Evolutionary conservation across 2,797 vertebrate genomes (phyloP), one percentile per base, ranked within the genome.

Genomic region (Cryptoblepharus egeriae): DNA sequence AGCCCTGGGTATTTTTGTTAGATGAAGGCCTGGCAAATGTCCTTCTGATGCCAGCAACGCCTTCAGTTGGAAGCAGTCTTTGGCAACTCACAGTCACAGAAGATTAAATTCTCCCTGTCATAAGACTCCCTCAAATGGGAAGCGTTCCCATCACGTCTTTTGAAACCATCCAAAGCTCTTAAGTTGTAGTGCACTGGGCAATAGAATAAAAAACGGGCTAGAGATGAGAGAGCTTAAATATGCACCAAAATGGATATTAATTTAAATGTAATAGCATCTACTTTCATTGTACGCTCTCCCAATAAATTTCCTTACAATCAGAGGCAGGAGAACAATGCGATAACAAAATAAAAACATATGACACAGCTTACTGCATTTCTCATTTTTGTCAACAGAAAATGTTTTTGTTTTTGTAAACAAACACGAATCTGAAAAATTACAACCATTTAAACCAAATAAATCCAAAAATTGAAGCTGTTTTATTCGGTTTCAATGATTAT

Each of bases 1-100:
- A 85, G 75, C 81, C 88, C 83, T 81, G 90, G 91, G 93, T 92
- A 92, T 91, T 91, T 78, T 68, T 57, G 86, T 80, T 89, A 91
- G 83, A 45, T 1, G 79, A 79, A 89, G 88, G 86, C 88, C 72
- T 75, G 88, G 86, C 75, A 82, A 91, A 85, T 69, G 70, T 39
- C 82, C 77, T 30, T 70, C 63, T 16, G 0, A 28, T 10, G 73
- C 92, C 92, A 94, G 91, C 78, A 85, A 93, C 91, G 90, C 87
- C 91, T 94, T 92, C 79, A 15, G 63, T 85, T 93, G 91, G 93
- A 88, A 74, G 82, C 35, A 58, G n/a, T 9, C 30, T 72, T 88
- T 87, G 70, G 92, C 89, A 88, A 80, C 64, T 79, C 81, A 8
- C 3, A 18, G 42, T 60, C 78, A 63, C 82, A n/a, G 75, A 80